Conservation (phyloP, 1,140 invertebrate genomes). For the Dufourea novaeangliae region DNA sequence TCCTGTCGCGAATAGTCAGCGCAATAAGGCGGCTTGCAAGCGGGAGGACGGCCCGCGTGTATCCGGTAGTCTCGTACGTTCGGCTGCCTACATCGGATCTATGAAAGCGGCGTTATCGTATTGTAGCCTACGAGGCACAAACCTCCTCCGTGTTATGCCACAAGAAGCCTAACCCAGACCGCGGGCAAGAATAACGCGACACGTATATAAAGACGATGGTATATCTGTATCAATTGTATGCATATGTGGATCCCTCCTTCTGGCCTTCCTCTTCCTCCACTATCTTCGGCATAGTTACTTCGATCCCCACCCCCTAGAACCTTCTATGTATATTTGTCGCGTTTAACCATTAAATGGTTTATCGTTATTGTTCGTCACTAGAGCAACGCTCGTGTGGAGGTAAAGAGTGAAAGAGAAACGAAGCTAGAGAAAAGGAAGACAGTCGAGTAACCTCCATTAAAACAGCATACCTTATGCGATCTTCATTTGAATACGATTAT, state of each 20-base stretch:
- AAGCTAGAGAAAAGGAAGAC: conserved; percentile 10
- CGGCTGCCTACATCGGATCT: conserved; percentile 52
- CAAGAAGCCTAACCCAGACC: conserved; percentile 23
- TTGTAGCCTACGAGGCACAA: conserved; percentile 57
- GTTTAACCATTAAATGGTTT: conserved; percentile 79
- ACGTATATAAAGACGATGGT: conserved; percentile 78
- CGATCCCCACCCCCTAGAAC: conserved; percentile 43
- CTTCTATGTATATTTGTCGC: conserved; percentile 77
- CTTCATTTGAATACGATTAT: conserved; percentile 82
- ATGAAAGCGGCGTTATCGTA: conserved; percentile 58
- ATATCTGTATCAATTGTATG: conserved; percentile 83
- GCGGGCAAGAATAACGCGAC: conserved; percentile 59
- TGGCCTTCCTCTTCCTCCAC: background rate
- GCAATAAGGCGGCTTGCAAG: conserved; percentile 76
- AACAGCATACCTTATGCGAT: conserved; percentile 78
- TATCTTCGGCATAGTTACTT: background rate
- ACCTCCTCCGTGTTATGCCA: conserved; percentile 31
- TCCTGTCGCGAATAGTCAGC: conserved; percentile 76
- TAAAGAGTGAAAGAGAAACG: conserved; percentile 14
- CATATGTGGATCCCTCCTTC: conserved; percentile 69
- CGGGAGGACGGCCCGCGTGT: conserved; percentile 35
- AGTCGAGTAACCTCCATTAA: conserved; percentile 74
- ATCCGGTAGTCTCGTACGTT: conserved; percentile 49
- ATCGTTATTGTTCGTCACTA: conserved; percentile 79
- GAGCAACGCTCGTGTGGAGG: background rate